Base-by-base conservation (phyloP, 2,797 vertebrate genomes). In the Ispidina picta region DNA sequence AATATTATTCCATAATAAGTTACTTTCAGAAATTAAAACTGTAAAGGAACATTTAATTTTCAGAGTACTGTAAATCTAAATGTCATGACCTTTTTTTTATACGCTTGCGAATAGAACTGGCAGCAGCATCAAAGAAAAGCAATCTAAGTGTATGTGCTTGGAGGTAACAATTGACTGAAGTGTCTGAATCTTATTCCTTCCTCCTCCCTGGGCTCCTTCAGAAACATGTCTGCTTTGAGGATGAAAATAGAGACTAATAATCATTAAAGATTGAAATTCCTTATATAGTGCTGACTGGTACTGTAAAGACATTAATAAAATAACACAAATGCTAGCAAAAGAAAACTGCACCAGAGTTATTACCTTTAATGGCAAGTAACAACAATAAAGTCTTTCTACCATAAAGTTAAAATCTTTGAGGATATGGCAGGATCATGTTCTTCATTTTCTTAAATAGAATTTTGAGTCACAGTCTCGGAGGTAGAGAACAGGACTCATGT, bases 21-120 rank as follows among this genome's bases (percentile, higher is more conserved):
- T 75, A 69, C 58, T 70, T 85, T 59, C 82, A 92, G 83, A 92
- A 97, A 96, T 97, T 96, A 97, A 96, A 96, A 88, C 91, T 93
- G 79, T 77, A 92, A 94, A 96, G 92, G 91, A 94, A 76, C 86
- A 75, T 94, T 96, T 97, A 92, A 94, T 91, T 96, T 94, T 83
- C 73, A 88, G 81, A 77, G 59, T 59, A 48, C 90, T 91, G 64
- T 89, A 94, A 94, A 91, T 97, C 70, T 94, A 94, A 97, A 96
- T 96, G 93, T 90, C 91, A 5, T 85, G 83, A 93, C 89, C 89
- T 96, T 95, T 94, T 94, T 81, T 87, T 60, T 49, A 89, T 92
- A 51, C 1, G 1, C 89, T 88, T 68, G 71, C 84, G 78, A 91
- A 92, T 92, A 88, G 91, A 93, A 94, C 62, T 93, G 88, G 88